Evolutionary conservation across 2,888 invertebrate genomes (phyloP), one percentile per base, ranked within the genome.

Genomic region (Nomada ferruginata): DNA sequence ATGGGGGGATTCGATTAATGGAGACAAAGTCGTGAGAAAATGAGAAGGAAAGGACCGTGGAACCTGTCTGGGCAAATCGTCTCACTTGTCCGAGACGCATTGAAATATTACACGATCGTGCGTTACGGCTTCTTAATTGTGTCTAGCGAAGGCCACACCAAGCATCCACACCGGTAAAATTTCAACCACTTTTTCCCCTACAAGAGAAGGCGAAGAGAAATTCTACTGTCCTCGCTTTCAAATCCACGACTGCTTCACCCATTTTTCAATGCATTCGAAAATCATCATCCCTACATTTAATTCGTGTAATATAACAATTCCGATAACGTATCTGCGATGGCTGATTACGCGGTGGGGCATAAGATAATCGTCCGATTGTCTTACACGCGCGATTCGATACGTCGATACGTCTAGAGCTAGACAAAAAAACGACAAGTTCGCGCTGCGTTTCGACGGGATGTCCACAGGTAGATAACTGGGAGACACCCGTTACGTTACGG

Each of bases 231-330:
- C n/a, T 44, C 64, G 18, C 23, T 66, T 61, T 52, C 18, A n/a
- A 87, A 90, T 84, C 80, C 82, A 26, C 80, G 77, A 73, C 87
- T 76, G 72, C 73, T 65, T 82, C 84, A 87, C 86, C 85, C 83
- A 85, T 90, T 89, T 89, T 88, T 86, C 85, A 87, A 76, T 69
- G 79, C 75, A 82, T 76, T 84, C 79, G 79, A 80, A 79, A 72
- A 75, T 71, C 72, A 36, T 36, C 36, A 0, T 36, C 7, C 36
- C 36, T 36, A 7, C 36, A 36, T 36, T 36, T 7, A 7, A 36
- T 36, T 0, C 36, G 7, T 36, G 36, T 36, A 36, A 36, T 7
- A 36, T 36, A 36, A 7, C 36, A 36, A 36, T 9, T 36, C 36
- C 7, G 36, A 36, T 36, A 36, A 36, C 36, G 36, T 36, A 36